Base-by-base conservation (phyloP, 2,888 invertebrate species). In the Rapana venosa region DNA sequence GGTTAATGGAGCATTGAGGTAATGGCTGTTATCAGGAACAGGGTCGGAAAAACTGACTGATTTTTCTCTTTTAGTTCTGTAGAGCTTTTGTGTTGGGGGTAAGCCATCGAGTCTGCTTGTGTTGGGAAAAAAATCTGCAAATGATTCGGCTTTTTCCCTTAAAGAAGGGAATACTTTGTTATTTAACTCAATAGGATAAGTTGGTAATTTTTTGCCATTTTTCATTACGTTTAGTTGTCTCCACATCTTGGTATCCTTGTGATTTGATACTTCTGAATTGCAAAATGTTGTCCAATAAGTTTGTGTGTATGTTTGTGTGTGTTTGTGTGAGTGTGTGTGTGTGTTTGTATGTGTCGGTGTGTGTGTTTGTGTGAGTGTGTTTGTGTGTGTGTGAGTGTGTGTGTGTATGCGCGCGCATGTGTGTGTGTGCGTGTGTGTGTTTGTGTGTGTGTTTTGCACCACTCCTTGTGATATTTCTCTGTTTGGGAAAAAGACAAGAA, bases 311-410 rank as follows among this genome's bases (percentile, higher is more conserved):
- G 70, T 74, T 17, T 6, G 70, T 74, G 11, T 6, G 61, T 61
- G 61, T 61, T 11, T 61, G 61, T 61, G 61, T 61, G 61, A 15
- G 61, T 61, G 61, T 61, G 17, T 61, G 61, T 61, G 61, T 61
- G 61, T 61, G 61, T 61, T 11, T 61, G 61, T 61, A 15, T 61
- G 17, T 61, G 61, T 61, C 26, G n/a, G 74, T 74, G 74, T 74
- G 74, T 74, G 74, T 74, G 74, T 74, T 20, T 74, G 74, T 74
- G 74, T 13, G 15, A 1, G 30, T 13, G 74, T 74, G 74, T 13
- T 17, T 74, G 5, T 74, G 74, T 74, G 74, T 74, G 74, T 74
- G 74, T 74, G 74, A 26, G 74, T 74, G 74, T 74, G 74, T 74
- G 74, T 74, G 26, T 74, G 74, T 6, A 1, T 74, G 74, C 1